Base-by-base conservation (phyloP, 2,888 invertebrate genomes). In the Helicoverpa assulta region DNA sequence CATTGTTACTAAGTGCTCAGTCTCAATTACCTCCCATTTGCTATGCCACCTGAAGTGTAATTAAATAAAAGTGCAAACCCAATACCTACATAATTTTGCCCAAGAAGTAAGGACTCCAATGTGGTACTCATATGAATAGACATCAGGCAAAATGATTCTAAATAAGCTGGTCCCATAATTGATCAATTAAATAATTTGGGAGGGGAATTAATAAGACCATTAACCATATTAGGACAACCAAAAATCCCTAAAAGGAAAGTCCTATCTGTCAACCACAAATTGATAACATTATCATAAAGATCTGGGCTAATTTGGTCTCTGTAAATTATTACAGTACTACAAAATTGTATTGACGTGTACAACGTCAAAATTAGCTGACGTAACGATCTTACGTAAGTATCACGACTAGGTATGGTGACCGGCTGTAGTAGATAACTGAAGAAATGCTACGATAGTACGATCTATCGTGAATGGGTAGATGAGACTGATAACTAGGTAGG, bases 311-410 rank as follows among this genome's bases (percentile, higher is more conserved):
- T 47, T 47, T 47, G 6, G 47, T 47, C 47, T 16, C 47, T 43
- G 47, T 47, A 47, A 47, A 47, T 5, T n/a, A 47, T 5, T 47
- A 47, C 47, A n/a, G 5, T 14, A 5, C 14, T 16, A 47, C 0
- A 55, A 10, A 29, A 66, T 12, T 8, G 16, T 21, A 29, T 40
- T 67, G 68, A 74, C 74, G 58, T 55, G 26, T 33, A 12, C 12
- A 12, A 55, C 69, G 69, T 59, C 54, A 62, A 69, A 33, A n/a
- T 43, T 62, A 12, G 14, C 8, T 74, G 69, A 74, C 62, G 75
- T 69, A 43, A 75, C 10, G 33, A 21, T 73, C 51, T 72, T 73
- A 72, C 60, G 55, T 74, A 63, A 75, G 18, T 29, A 73, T 67
- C 71, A 72, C 71, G 58, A 59, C 54, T 12, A 43, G 14, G 14